phyloP scores from a whole-genome alignment of 2,888 invertebrate species.

The Andrena bicolor region DNA sequence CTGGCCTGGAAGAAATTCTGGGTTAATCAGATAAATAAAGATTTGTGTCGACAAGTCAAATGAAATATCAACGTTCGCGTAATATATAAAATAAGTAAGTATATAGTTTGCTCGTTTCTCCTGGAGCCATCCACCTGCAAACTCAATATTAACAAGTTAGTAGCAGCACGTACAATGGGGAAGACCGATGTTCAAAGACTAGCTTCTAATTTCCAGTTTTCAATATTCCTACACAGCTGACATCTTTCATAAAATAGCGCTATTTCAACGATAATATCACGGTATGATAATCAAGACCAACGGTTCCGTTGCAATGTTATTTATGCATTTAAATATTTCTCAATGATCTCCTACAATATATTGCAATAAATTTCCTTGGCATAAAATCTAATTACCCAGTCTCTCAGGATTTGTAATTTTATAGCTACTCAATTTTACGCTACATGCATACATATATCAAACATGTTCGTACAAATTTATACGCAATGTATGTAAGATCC shows the following conservation, averaged over 20 bases:
- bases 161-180: slow-evolving; percentile 50
- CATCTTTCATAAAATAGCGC: not conserved
- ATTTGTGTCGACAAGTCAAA: slow-evolving; percentile 34
- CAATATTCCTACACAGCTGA: not conserved
- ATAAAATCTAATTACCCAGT: not conserved
- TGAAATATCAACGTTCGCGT: slow-evolving; percentile 73
- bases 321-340: too few species aligned
- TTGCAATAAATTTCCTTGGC: not conserved
- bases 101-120: slow-evolving; percentile 69
- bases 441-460: not conserved
- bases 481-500: not conserved
- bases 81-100: slow-evolving; percentile 61
- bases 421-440: not conserved
- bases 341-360: not conserved
- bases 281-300: not conserved
- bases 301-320: too few species aligned
- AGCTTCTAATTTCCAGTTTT: not conserved
- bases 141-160: slow-evolving; percentile 80
- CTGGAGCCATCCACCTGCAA: slow-evolving; percentile 80
- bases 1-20: slow-evolving; percentile 75
- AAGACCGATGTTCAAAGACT: slow-evolving; percentile 59
- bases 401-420: not conserved
- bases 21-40: slow-evolving; percentile 62
- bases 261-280: not conserved
- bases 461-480: not conserved